Evolutionary conservation across 2,113 vertebrate species (phyloP), one percentile per base, ranked within the genome.

Genomic region (Haemorhous mexicanus): DNA sequence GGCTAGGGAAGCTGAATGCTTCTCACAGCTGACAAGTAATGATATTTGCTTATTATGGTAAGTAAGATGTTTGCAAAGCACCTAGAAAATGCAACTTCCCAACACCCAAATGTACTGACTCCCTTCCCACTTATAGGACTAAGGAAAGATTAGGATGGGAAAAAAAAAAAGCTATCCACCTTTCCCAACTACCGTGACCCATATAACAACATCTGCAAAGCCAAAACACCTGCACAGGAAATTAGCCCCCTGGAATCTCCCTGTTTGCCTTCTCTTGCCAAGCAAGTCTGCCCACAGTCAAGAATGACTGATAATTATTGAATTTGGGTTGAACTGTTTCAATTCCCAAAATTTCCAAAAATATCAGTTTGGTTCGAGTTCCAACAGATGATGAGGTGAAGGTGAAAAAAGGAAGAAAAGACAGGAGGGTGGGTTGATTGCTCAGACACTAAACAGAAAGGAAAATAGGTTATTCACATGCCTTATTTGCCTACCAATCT

Each of bases 161-260:
- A 22, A 30, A 58, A 50, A 53, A 44, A 59, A 8, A 94, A 73
- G 21, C 16, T 62, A 78, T 24, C 39, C 27, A 70, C 30, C 22
- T 39, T 93, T 80, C 67, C 46, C 37, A 73, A n/a, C 28, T 44
- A 33, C 53, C 13, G 4, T 1, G 0, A 55, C 0, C 10, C 32
- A 50, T 90, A 14, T 2, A 94, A 86, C 64, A 89, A 86, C 85
- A 94, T 52, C 69, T 66, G 1, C 37, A 44, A 33, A 76, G 89
- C 27, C 90, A 82, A 80, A 84, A 78, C 90, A 95, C 86, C 90
- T 93, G 94, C 86, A 94, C 49, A 94, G 73, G 85, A 97, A 90
- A 93, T 89, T 32, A 90, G 63, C 30, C 35, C 46, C 52, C 39
- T 87, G 82, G 30, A 96, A 83, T 74, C 49, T 87, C 58, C 28